phyloP scores from a whole-genome alignment of 1,140 invertebrate genomes.

The Lepidurus packardi region DNA sequence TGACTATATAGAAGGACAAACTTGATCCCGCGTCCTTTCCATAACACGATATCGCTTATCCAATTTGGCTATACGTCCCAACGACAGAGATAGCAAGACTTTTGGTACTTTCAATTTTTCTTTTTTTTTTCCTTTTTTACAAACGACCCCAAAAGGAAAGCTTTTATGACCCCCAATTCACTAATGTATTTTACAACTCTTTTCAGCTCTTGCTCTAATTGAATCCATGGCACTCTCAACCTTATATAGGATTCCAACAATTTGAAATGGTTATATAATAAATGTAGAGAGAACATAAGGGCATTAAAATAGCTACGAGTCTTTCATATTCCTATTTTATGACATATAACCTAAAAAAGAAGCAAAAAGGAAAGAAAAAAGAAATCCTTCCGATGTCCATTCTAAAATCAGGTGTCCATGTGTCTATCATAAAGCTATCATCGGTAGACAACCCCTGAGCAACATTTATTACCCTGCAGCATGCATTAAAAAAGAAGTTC shows the following conservation, averaged over 20 bases:
- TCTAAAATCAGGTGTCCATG: conserved; percentile 15
- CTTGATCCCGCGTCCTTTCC: conserved; percentile 4
- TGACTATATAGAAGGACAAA: neutral
- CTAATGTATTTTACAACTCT: conserved; percentile 15
- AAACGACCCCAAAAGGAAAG: neutral
- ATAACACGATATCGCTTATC: conserved; percentile 18
- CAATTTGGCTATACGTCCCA: conserved; percentile 9
- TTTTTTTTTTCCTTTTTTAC: neutral
- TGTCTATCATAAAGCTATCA: conserved; percentile 19
- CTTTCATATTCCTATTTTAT: neutral
- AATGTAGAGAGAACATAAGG: too few relatives aligned
- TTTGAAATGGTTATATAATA: neutral
- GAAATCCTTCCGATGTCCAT: neutral
- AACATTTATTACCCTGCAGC: conserved; percentile 10
- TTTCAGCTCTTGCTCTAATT: neutral
- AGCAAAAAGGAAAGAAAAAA: neutral
- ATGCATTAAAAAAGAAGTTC: neutral
- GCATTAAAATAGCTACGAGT: too few relatives aligned
- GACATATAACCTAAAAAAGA: neutral
- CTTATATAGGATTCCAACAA: neutral
- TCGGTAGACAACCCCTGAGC: conserved; percentile 6
- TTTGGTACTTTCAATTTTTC: neutral
- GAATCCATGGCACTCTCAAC: neutral
- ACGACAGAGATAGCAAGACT: neutral
- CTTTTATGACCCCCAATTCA: neutral